Conservation (phyloP, 2,113 vertebrate species). For the Crocuta crocuta region DNA sequence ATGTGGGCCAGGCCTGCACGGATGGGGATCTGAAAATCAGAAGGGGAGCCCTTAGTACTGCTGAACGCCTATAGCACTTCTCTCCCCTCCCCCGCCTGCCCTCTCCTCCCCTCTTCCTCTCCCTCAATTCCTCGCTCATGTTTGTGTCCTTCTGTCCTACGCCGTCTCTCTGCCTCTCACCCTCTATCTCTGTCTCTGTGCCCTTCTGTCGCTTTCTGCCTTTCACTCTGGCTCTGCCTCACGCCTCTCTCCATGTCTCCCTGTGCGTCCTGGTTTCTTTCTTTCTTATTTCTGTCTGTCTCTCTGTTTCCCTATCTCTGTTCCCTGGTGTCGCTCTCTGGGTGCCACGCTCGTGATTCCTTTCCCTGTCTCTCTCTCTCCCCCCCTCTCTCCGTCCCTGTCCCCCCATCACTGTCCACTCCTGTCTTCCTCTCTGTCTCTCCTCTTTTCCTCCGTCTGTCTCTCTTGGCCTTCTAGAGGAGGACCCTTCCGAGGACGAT, state of each 20-base stretch:
- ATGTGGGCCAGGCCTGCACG: not conserved
- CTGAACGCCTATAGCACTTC: not conserved
- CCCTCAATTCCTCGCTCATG: not conserved
- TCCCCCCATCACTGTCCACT: not conserved
- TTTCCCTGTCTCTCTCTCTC: not conserved
- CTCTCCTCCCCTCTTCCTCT: too few relatives aligned
- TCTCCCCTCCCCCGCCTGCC: not conserved
- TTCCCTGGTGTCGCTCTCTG: not conserved
- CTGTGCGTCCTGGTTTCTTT: not conserved
- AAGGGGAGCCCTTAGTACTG: fast-evolving
- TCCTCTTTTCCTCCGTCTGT: not conserved
- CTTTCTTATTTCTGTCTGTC: not conserved
- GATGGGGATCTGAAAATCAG: too few relatives aligned
- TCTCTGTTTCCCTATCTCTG: not conserved
- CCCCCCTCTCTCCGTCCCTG: fast-evolving
- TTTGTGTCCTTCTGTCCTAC: not conserved
- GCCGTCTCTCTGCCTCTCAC: not conserved
- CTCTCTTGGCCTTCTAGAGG: constrained; percentile 88
- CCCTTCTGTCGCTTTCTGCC: not conserved
- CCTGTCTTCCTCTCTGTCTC: not conserved
- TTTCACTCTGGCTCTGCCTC: not conserved
- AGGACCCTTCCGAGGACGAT: constrained; percentile 92
- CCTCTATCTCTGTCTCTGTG: not conserved
- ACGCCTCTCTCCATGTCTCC: not conserved
- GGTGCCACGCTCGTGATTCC: not conserved